These are phyloP conservation scores for Caiman crocodilus DNA, from an alignment of 2,797 vertebrate species.

Conservation along the genomic window DNA sequence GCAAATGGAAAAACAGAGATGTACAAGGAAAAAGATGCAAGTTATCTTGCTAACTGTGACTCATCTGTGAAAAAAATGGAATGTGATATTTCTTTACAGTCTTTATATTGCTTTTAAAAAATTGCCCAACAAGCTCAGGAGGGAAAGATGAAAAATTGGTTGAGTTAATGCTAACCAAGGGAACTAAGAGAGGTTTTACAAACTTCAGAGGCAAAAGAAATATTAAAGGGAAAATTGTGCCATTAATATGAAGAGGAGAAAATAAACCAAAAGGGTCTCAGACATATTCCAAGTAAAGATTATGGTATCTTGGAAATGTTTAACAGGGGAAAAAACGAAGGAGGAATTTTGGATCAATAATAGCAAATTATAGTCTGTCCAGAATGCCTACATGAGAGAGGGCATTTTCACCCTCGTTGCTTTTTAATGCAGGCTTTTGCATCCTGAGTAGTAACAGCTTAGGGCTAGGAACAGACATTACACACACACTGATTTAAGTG, in stretches of 20 bases:
- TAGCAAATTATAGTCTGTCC: not conserved
- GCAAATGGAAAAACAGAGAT: not conserved
- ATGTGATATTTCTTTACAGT: not conserved
- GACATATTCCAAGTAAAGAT: not conserved
- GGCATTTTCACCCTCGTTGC: not conserved
- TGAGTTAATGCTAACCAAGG: not conserved
- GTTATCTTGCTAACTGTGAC: not conserved
- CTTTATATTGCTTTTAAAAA: no score
- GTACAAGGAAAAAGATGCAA: not conserved
- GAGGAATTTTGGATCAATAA: not conserved
- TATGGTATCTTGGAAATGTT: no score
- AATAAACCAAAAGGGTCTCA: not conserved
- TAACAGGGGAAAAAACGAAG: not conserved
- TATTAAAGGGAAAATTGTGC: not conserved
- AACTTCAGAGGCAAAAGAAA: not conserved
- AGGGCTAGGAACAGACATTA: no score
- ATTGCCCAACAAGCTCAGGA: not conserved
- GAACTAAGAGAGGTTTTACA: not conserved
- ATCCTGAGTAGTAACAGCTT: not conserved
- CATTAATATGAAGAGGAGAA: not conserved
- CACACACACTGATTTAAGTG: no score
- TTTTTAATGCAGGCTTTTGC: not conserved
- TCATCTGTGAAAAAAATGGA: not conserved
- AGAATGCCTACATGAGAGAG: not conserved
- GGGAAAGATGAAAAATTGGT: not conserved